Percentiles rank a stretch among this genome's conserved stretches.
phyloP scores from a whole-genome alignment of 2,113 vertebrate genomes.

The Lutjanus erythropterus region DNA sequence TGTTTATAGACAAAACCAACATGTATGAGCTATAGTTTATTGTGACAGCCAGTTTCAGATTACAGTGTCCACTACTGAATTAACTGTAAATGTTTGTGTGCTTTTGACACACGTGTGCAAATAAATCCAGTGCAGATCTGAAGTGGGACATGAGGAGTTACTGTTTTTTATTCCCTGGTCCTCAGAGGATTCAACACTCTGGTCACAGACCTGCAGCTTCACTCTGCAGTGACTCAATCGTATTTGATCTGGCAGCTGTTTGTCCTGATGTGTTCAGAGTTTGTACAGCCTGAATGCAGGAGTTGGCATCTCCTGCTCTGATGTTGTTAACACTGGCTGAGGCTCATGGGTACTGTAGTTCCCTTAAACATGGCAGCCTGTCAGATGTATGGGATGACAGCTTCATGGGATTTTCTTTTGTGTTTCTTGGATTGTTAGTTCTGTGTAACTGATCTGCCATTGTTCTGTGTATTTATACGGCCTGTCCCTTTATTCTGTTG shows the following conservation, averaged over 20 bases:
- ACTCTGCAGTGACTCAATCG: neutral
- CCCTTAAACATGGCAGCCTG: neutral
- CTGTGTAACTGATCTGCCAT: constrained; percentile 1
- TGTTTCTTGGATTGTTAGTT: neutral
- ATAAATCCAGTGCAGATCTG: neutral
- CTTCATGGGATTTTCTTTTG: neutral
- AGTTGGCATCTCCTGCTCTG: neutral
- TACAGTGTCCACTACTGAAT: no score
- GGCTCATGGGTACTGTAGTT: constrained; percentile 30
- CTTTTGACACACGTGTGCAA: neutral
- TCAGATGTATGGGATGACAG: neutral
- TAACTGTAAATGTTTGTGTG: neutral
- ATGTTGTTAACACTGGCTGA: neutral
- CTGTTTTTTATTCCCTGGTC: neutral
- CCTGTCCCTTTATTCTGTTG: neutral
- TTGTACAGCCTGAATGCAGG: no score
- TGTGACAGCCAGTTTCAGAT: neutral
- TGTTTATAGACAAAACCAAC: neutral
- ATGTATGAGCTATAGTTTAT: neutral
- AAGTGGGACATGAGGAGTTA: neutral
- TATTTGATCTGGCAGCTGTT: neutral
- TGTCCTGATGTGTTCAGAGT: neutral
- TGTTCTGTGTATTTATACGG: neutral
- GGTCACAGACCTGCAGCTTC: neutral
- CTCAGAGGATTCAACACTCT: neutral